A percentile compares a stretch with the other conserved stretches of the same genome.
phyloP scores from a whole-genome alignment of 2,797 vertebrate species.

The Sebastes vulpes region DNA sequence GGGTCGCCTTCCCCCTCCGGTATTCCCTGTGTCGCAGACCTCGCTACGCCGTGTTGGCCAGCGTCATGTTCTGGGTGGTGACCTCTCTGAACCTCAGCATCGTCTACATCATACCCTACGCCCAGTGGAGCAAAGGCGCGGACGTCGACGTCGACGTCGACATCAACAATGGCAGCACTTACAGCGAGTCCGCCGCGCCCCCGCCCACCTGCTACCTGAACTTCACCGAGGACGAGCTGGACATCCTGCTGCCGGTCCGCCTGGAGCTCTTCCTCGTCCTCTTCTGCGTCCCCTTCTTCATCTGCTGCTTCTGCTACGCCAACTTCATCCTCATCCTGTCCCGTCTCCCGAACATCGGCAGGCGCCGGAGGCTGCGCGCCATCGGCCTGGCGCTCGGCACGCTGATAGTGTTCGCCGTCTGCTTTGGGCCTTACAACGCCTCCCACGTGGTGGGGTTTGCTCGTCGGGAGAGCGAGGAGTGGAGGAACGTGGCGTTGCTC shows the following conservation, averaged over 20 bases:
- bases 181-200: background rate
- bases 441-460: slow-evolving; percentile 90
- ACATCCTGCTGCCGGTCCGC: slow-evolving; percentile 82
- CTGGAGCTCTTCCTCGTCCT: slow-evolving; percentile 89
- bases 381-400: slow-evolving; percentile 88
- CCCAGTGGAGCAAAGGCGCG: slow-evolving; percentile 16
- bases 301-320: slow-evolving; percentile 90
- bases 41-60: slow-evolving; percentile 73
- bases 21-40: slow-evolving; percentile 87
- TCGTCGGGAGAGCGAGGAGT: slow-evolving; percentile 65
- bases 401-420: slow-evolving; percentile 87
- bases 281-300: slow-evolving; percentile 88
- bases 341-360: slow-evolving; percentile 81
- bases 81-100: slow-evolving; percentile 88
- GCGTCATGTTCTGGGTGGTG: slow-evolving; percentile 85
- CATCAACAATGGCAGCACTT: too few species aligned
- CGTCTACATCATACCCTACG: slow-evolving; percentile 84
- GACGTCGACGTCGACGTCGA: fast-evolving
- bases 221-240: slow-evolving; percentile 81
- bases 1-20: slow-evolving; percentile 88
- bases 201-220: slow-evolving; percentile 84
- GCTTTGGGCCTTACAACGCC: slow-evolving; percentile 89
- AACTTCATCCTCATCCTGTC: slow-evolving; percentile 88
- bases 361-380: slow-evolving; percentile 82
- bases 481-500: slow-evolving; percentile 86